Percentiles rank a stretch among this genome's conserved stretches.
Conservation (phyloP, 2,797 vertebrate genomes). For the Silurus aristotelis region DNA sequence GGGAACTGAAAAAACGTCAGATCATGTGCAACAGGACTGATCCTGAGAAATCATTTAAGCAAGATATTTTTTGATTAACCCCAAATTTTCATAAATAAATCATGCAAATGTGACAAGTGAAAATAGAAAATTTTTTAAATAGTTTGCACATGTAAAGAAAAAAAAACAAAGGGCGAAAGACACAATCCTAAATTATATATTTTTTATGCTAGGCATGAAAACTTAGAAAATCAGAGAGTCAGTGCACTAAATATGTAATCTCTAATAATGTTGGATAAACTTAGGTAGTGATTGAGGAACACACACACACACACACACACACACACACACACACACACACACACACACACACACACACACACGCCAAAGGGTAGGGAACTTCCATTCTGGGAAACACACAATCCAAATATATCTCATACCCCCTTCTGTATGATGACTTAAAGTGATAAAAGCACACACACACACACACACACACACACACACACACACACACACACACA, state of each 20-base stretch:
- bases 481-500: conserved; percentile 1
- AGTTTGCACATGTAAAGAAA: too few relatives aligned
- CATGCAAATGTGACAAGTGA: too few relatives aligned
- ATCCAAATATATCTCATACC: conserved; percentile 33
- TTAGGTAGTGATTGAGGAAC: background rate
- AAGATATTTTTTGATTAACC: too few relatives aligned
- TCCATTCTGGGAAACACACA: conserved; percentile 35
- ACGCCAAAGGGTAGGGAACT: conserved; percentile 29
- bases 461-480: conserved; percentile 4
- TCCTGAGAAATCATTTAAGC: too few relatives aligned
- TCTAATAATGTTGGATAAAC: background rate
- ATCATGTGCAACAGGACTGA: too few relatives aligned
- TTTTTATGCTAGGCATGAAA: too few relatives aligned
- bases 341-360: conserved; percentile 1
- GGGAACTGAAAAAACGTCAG: too few relatives aligned
- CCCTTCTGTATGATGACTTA: conserved; percentile 11
- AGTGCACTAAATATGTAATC: background rate
- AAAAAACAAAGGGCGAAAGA: too few relatives aligned
- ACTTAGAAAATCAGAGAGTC: too few relatives aligned
- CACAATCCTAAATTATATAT: too few relatives aligned
- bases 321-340: conserved; percentile 1
- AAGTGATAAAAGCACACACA: conserved; percentile 3
- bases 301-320: background rate
- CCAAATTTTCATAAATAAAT: too few relatives aligned
- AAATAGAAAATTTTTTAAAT: too few relatives aligned